Evolutionary conservation across 2,888 invertebrate species (phyloP).

Genomic region (Cybosia mesomella): DNA sequence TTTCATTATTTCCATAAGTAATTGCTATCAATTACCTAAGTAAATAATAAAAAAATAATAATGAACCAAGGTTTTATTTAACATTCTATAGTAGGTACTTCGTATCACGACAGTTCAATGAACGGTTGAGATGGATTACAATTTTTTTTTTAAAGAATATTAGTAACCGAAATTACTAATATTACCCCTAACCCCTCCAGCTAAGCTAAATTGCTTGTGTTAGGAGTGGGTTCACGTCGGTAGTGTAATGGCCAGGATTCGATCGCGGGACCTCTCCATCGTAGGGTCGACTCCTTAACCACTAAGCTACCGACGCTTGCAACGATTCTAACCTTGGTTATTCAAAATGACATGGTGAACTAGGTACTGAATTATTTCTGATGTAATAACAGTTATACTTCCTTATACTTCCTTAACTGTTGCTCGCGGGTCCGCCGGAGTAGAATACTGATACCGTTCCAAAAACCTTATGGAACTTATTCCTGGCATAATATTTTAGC

Average conservation of each 20-base stretch:
- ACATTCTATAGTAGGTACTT: background rate
- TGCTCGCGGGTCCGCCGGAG: background rate
- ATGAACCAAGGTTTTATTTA: slow-evolving; percentile 7
- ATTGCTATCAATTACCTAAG: background rate
- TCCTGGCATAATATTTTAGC: no score
- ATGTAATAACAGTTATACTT: background rate
- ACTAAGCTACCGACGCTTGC: no score
- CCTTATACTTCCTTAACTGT: background rate
- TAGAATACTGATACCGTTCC: background rate
- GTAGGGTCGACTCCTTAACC: no score
- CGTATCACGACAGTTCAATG: background rate
- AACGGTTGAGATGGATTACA: background rate
- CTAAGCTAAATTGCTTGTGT: no score
- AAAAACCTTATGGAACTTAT: no score
- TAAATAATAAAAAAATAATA: background rate
- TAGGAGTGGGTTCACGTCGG: no score
- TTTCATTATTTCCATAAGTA: no score
- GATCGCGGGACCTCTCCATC: no score
- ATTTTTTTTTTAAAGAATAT: no score
- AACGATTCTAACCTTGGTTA: background rate
- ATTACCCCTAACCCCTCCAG: no score
- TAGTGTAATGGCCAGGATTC: no score
- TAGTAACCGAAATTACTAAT: no score
- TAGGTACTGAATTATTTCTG: background rate
- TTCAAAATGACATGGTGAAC: background rate